Evolutionary conservation across 2,797 vertebrate species (phyloP), one percentile per base, ranked within the genome.

Genomic region (Acipenser ruthenus): DNA sequence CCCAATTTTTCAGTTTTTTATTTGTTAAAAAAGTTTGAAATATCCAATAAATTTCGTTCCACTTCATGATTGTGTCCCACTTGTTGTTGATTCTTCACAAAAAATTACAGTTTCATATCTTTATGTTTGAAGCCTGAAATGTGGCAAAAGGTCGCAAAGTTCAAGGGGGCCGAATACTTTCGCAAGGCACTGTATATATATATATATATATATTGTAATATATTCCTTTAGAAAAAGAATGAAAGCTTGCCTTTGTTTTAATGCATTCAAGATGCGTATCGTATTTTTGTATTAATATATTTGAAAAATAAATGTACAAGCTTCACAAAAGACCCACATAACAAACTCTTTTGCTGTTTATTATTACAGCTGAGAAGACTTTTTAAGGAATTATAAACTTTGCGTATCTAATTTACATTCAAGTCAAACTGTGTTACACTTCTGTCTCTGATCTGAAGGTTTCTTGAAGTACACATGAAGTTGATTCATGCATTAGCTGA

Each of bases 311-410:
- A 37, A 37, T 37, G 23, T 37, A 37, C 37, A 37, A 37, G 37
- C 3, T 37, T 37, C 37, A 37, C 37, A 9, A 53, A 53, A 53
- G 51, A 53, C 8, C 0, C 12, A 53, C 8, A 53, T 53, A 53
- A 12, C 51, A 9, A 9, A 12, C 4, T 1, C 3, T 8, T 53
- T 53, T 53, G 51, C 12, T 53, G 51, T 75, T 62, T 88, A 76
- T 89, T 88, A 80, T 88, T 87, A 79, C 85, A 87, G 86, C 86
- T 87, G 86, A 66, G 72, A 83, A 82, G 80, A 79, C 87, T 88
- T 87, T 87, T 71, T 74, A 77, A 80, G 80, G 84, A 86, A 79
- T 86, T 80, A 75, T 60, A 78, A 76, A 83, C 77, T 75, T 74
- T 69, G 81, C 79, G 83, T 77, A 82, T 79, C 81, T 86, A 77